These are phyloP conservation scores for Stramonita haemastoma DNA, from an alignment of 2,888 invertebrate species.

Conservation along the genomic window DNA sequence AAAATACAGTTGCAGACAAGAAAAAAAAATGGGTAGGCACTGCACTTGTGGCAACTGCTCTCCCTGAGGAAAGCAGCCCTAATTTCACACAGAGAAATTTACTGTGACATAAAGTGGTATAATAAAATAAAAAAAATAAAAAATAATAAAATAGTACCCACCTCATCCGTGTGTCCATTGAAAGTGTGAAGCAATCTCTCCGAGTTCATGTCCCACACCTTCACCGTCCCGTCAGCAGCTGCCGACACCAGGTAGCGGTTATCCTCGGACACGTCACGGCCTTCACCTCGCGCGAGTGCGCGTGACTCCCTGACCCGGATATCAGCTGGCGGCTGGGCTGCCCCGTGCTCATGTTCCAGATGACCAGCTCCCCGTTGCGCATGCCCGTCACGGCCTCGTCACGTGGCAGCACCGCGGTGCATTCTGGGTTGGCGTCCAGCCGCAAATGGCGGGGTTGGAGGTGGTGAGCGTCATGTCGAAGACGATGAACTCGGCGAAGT, in stretches of 20 bases:
- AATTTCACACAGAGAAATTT: no score
- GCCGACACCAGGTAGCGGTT: conserved; percentile 74
- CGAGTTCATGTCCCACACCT: conserved; percentile 75
- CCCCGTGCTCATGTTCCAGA: conserved; percentile 75
- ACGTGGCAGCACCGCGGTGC: conserved; percentile 74
- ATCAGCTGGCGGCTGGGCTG: conserved; percentile 73
- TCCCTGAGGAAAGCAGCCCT: no score
- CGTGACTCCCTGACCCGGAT: conserved; percentile 65
- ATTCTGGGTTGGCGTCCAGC: conserved; percentile 74
- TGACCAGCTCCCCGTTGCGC: conserved; percentile 75
- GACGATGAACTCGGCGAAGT: conserved; percentile 75
- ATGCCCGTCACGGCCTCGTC: conserved; percentile 77
- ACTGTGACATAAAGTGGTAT: no score
- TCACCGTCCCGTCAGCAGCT: conserved; percentile 75
- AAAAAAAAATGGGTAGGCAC: no score
- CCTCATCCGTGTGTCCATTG: conserved; percentile 76
- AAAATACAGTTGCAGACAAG: no score
- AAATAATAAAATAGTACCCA: conserved; percentile 43
- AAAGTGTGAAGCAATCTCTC: conserved; percentile 74
- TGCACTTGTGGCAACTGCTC: no score
- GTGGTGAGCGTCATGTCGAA: conserved; percentile 75
- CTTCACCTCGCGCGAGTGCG: conserved; percentile 75
- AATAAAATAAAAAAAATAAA: no score
- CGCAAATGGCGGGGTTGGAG: conserved; percentile 73
- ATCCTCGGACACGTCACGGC: conserved; percentile 74